Evolutionary conservation across 2,888 invertebrate genomes (phyloP).

Genomic region (Troilus luridus): DNA sequence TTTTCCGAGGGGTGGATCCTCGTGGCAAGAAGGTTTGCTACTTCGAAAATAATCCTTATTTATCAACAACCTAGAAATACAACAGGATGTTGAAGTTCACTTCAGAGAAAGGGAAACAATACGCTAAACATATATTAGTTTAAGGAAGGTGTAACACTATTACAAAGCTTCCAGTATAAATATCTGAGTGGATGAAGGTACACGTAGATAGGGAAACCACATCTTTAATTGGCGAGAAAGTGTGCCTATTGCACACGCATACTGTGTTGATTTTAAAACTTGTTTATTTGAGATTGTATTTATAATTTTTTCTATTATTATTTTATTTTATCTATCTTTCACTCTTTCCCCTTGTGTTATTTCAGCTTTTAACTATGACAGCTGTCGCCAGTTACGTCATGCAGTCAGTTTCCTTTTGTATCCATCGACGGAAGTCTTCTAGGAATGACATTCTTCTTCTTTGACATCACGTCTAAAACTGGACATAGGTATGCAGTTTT

Average conservation of each 20-base stretch:
- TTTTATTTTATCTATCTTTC: neutral
- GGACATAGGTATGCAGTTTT: neutral
- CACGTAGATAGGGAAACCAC: neutral
- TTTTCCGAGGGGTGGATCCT: neutral
- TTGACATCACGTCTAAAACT: neutral
- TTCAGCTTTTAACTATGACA: constrained; percentile 8
- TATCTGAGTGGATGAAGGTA: too few relatives aligned
- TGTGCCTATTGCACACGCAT: too few relatives aligned
- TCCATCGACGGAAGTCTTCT: neutral
- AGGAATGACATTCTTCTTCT: neutral
- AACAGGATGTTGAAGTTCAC: neutral
- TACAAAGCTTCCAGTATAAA: too few relatives aligned
- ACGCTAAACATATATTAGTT: neutral
- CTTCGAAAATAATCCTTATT: neutral
- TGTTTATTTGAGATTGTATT: neutral
- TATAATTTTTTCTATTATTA: neutral
- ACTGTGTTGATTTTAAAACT: too few relatives aligned
- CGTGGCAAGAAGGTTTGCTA: neutral
- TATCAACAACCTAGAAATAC: neutral
- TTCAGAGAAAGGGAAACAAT: neutral
- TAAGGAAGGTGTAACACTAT: neutral
- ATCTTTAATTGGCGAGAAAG: too few relatives aligned
- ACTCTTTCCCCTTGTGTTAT: neutral
- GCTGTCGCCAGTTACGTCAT: neutral
- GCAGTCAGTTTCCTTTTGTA: constrained; percentile 8